Evolutionary conservation across 1,140 invertebrate genomes (phyloP).

Genomic region (Megalopta genalis): DNA sequence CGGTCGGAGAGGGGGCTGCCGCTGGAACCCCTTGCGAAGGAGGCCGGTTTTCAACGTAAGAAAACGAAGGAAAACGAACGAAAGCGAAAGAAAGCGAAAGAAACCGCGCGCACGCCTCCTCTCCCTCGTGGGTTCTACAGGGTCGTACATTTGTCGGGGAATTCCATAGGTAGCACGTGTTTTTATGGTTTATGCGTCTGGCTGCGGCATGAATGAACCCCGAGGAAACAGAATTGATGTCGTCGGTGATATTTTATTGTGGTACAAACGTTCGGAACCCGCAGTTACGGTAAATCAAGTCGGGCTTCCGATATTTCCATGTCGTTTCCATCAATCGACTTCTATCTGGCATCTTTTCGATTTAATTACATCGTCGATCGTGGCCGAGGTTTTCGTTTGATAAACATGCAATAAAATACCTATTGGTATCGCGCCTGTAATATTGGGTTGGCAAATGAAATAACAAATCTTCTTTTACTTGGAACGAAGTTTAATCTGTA

Average conservation of each 20-base stretch:
- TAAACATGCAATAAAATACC: no score
- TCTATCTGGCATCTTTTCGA: no score
- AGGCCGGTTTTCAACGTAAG: constrained; percentile 26
- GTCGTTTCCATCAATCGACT: not conserved
- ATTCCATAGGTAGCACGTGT: constrained; percentile 63
- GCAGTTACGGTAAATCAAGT: constrained; percentile 37
- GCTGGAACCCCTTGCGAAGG: constrained; percentile 36
- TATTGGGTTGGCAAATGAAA: no score
- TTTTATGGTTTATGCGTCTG: constrained; percentile 68
- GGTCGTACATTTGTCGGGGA: constrained; percentile 38
- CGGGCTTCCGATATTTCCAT: not conserved
- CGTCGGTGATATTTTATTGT: constrained; percentile 52
- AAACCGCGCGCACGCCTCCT: not conserved
- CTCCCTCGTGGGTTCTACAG: constrained; percentile 36
- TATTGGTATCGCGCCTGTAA: no score
- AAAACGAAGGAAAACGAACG: constrained; percentile 31
- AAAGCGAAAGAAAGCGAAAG: no score
- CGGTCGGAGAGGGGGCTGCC: not conserved
- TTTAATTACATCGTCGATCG: no score
- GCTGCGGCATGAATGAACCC: constrained; percentile 46
- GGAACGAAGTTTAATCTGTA: no score
- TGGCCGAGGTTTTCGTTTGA: no score
- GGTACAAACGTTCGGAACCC: constrained; percentile 25
- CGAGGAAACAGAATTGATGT: constrained; percentile 58
- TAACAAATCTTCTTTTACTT: no score